These are phyloP conservation scores for Uloborus plumipes DNA, from an alignment of 2,888 invertebrate species.

Conservation along the genomic window DNA sequence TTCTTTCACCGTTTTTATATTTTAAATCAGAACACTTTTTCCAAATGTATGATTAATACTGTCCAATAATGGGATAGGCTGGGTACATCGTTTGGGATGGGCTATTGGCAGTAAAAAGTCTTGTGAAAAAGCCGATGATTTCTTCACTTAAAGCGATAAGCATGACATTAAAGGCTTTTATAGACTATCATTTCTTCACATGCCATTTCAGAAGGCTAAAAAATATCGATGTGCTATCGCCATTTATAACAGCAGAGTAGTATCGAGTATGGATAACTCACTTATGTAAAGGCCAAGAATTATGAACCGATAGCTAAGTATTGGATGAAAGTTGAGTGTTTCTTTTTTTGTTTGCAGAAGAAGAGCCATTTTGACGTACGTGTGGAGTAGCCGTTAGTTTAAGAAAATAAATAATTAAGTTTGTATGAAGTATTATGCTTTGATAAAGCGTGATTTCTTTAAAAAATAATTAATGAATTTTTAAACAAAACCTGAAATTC, in stretches of 20 bases:
- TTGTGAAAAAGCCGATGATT: slow-evolving; percentile 44
- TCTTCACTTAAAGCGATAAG: slow-evolving; percentile 54
- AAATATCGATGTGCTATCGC: slow-evolving; percentile 39
- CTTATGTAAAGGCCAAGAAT: slow-evolving; percentile 7
- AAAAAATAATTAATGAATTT: too few species aligned
- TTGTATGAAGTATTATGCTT: too few species aligned
- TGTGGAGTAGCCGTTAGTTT: too few species aligned
- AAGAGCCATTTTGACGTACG: too few species aligned
- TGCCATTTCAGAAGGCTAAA: slow-evolving; percentile 28
- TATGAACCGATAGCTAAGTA: slow-evolving; percentile 24
- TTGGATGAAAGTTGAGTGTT: neutral
- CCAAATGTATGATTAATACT: slow-evolving; percentile 38
- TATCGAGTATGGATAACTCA: slow-evolving; percentile 25
- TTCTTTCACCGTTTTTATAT: slow-evolving; percentile 10
- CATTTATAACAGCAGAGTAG: slow-evolving; percentile 30
- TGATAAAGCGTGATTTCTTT: too few species aligned
- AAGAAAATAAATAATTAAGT: too few species aligned
- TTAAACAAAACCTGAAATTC: too few species aligned
- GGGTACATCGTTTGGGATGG: slow-evolving; percentile 47
- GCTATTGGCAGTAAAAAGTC: slow-evolving; percentile 35
- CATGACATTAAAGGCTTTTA: slow-evolving; percentile 57
- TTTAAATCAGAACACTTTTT: slow-evolving; percentile 32
- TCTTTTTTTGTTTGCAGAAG: too few species aligned
- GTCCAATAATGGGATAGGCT: slow-evolving; percentile 36
- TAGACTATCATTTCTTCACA: slow-evolving; percentile 43